Percentiles rank a stretch among this genome's conserved stretches.
These are phyloP conservation scores for Harpegnathos saltator DNA, from an alignment of 1,140 invertebrate genomes.

Conservation along the genomic window DNA sequence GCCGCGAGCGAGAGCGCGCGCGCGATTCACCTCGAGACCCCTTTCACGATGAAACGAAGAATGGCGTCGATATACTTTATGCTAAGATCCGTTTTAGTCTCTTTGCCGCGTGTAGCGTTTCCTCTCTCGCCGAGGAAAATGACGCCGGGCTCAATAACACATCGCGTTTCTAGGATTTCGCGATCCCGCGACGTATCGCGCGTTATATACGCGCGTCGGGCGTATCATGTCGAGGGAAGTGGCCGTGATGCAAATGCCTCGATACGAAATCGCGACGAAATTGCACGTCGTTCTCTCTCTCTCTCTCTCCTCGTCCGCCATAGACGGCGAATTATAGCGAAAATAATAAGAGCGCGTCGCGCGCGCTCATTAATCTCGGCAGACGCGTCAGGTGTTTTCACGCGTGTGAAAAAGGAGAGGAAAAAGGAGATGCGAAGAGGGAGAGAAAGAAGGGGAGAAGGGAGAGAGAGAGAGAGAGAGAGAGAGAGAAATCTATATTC, in stretches of 20 bases:
- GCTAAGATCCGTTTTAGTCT: slow-evolving; percentile 50
- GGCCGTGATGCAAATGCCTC: not conserved
- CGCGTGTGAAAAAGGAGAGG: too few species aligned
- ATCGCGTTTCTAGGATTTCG: slow-evolving; percentile 4
- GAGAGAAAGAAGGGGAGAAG: too few species aligned
- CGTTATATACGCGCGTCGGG: not conserved
- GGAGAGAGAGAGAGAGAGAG: too few species aligned
- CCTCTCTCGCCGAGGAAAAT: not conserved
- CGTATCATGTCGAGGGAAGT: not conserved
- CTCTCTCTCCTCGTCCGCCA: too few species aligned
- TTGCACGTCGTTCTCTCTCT: too few species aligned
- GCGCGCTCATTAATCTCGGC: too few species aligned
- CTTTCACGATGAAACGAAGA: slow-evolving; percentile 58
- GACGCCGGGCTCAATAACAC: not conserved
- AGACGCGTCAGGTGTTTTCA: too few species aligned
- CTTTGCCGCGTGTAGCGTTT: slow-evolving; percentile 30
- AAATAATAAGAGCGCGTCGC: too few species aligned
- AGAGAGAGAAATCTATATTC: too few species aligned
- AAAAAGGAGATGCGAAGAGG: too few species aligned
- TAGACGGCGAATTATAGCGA: too few species aligned
- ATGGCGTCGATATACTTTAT: slow-evolving; percentile 58
- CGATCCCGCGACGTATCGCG: not conserved
- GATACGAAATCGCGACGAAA: not conserved
- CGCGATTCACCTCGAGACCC: slow-evolving; percentile 32
- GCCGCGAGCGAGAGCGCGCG: slow-evolving; percentile 5